Evolutionary conservation across 2,113 vertebrate genomes (phyloP).

Genomic region (Agelaius phoeniceus): DNA sequence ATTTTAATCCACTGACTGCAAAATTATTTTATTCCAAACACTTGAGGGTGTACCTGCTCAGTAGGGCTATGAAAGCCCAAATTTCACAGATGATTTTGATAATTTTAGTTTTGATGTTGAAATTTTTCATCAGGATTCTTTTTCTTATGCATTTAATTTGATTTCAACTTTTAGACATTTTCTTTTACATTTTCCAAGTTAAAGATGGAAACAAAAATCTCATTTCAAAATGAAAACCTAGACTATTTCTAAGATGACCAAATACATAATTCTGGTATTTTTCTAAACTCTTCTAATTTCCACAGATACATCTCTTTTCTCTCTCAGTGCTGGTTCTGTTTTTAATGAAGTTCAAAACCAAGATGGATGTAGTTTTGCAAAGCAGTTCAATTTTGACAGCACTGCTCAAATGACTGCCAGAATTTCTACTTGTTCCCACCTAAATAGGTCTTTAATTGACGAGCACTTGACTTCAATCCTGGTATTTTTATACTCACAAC

Average conservation of each 20-base stretch:
- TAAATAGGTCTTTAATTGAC: neutral
- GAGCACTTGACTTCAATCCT: neutral
- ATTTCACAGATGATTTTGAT: neutral
- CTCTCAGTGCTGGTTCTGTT: neutral
- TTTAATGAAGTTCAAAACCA: neutral
- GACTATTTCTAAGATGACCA: neutral
- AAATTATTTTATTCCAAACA: neutral
- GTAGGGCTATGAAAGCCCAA: neutral
- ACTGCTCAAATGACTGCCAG: neutral
- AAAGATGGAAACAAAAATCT: neutral
- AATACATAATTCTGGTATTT: neutral
- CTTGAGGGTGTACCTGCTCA: neutral
- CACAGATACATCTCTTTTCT: neutral
- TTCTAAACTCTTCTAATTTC: neutral
- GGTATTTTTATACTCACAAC: neutral
- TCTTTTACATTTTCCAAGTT: neutral
- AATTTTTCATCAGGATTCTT: neutral
- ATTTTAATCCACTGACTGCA: neutral
- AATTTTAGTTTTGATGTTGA: neutral
- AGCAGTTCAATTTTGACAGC: neutral
- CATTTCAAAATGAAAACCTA: neutral
- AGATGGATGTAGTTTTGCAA: neutral
- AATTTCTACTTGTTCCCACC: neutral
- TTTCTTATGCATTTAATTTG: neutral
- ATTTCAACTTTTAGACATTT: neutral